Evolutionary conservation across 2,113 vertebrate genomes (phyloP).

Genomic region (Neopipo cinnamomea): DNA sequence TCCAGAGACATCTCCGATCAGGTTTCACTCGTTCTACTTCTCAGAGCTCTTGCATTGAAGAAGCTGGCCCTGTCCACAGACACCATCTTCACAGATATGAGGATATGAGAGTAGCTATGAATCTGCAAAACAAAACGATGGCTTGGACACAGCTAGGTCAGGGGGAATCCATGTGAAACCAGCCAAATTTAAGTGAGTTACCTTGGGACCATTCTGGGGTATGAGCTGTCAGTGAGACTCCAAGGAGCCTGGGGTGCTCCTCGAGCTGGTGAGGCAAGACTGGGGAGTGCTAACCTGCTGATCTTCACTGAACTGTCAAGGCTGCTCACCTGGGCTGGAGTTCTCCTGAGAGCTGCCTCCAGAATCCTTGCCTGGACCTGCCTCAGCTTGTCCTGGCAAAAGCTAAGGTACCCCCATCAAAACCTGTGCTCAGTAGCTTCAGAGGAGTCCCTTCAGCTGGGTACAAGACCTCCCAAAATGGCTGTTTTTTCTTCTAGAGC

Average conservation of each 20-base stretch:
- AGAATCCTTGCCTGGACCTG: not conserved
- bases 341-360: not conserved
- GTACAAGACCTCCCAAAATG: not conserved
- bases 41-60: not conserved
- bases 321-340: not conserved
- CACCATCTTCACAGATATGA: not conserved
- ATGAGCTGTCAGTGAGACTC: not conserved
- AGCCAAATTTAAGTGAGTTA: not conserved
- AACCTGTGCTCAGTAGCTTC: not conserved
- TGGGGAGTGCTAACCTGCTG: not conserved
- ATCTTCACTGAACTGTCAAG: accelerated
- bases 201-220: not conserved
- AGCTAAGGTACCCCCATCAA: accelerated
- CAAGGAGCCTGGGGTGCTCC: not conserved
- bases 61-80: not conserved
- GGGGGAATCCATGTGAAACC: not conserved
- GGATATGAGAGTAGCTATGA: not conserved
- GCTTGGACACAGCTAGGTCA: not conserved
- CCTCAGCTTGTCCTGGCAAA: not conserved
- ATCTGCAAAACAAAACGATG: not conserved
- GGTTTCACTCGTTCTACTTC: not conserved
- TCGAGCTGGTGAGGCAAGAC: not conserved
- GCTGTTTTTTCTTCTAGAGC: not conserved
- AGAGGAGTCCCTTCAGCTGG: not conserved
- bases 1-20: not conserved